Conservation (phyloP, 2,113 vertebrate species). For the Grammomys dolichurus region DNA sequence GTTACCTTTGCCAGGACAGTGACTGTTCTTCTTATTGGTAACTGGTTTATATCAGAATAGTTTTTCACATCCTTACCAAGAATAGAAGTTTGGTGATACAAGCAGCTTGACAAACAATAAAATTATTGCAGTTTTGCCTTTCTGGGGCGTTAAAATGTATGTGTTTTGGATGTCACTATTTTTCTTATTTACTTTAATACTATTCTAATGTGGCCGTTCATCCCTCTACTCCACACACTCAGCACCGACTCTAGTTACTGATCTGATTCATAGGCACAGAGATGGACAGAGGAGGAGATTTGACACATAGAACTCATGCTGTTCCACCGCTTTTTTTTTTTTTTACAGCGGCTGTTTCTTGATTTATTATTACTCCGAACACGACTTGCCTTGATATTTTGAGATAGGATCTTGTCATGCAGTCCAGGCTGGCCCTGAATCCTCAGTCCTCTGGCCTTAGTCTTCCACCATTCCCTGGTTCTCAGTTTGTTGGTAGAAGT, state of each 20-base stretch:
- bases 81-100: not conserved
- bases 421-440: not conserved
- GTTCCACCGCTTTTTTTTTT: not conserved
- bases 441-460: not conserved
- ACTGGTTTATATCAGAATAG: not conserved
- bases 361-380: not conserved
- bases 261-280: not conserved
- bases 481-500: not conserved
- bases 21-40: not conserved
- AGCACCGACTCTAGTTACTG: not conserved
- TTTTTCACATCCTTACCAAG: not conserved
- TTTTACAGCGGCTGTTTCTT: not conserved
- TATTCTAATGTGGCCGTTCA: not conserved
- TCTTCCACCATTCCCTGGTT: not conserved
- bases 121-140: slow-evolving; percentile 17
- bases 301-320: not conserved
- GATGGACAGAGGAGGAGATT: not conserved
- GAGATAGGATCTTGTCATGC: not conserved
- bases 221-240: not conserved
- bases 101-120: not conserved
- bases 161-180: not conserved
- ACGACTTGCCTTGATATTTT: not conserved
- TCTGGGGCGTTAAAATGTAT: not conserved
- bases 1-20: not conserved
- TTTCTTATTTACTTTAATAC: not conserved